Evolutionary conservation across 2,888 invertebrate species (phyloP), one percentile per base, ranked within the genome.

Genomic region (Scotopteryx bipunctaria): DNA sequence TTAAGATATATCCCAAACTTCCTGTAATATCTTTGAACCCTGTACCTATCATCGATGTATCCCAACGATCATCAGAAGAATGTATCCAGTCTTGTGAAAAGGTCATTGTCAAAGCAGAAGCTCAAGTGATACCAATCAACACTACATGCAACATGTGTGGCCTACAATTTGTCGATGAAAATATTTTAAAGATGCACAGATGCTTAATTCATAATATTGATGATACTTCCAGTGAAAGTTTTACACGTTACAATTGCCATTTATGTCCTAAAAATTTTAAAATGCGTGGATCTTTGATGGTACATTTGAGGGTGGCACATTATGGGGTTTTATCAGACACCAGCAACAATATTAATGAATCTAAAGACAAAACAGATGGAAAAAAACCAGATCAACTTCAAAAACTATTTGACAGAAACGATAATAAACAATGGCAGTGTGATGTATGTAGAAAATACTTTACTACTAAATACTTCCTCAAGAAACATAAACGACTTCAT

Each of bases 401-500:
- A 31, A 77, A 78, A 43, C 80, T 77, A 42, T 61, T 77, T 45
- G 82, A 81, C 32, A 79, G 78, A 74, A 82, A 75, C 64, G 94
- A 94, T 59, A 93, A 93, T 43, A 96, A 96, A 79, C 94, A 95
- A 73, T 97, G 96, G 96, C 94, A 95, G 73, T 97, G 97, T 73
- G 95, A 96, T 69, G 93, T 95, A 33, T 97, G 97, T 79, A 91
- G 92, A 47, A 97, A 97, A 88, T 92, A 93, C 81, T 97, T 97
- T 74, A 96, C 96, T 0, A 97, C 96, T 1, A 97, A 97, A 81
- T 96, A 97, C 86, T 97, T 97, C 74, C 84, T 97, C 61, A 96
- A 96, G 83, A 97, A 97, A 81, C 97, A 97, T 78, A 96, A 96
- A 83, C 92, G 96, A 62, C 91, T 97, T 54, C 97, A 97, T 81